Percentiles rank a stretch among this genome's conserved stretches.
These are phyloP conservation scores for Notarius lentiginosus DNA, from an alignment of 2,113 vertebrate genomes.

Conservation along the genomic window DNA sequence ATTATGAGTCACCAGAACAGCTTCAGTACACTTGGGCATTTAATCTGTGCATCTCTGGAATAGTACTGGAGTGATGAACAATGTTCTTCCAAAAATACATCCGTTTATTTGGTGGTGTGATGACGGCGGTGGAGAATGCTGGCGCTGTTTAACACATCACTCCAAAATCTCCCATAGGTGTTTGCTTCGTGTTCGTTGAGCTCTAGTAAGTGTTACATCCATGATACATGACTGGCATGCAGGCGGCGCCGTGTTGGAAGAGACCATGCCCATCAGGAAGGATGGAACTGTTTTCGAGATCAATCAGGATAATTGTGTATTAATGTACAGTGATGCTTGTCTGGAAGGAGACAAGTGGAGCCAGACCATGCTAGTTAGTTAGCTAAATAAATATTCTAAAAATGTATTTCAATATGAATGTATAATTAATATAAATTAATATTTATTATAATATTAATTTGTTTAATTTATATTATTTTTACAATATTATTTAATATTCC, in stretches of 20 bases:
- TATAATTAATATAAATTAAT: too few relatives aligned
- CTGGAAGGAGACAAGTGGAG: neutral
- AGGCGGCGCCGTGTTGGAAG: neutral
- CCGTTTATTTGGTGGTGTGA: too few relatives aligned
- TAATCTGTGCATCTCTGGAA: too few relatives aligned
- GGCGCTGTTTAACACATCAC: neutral
- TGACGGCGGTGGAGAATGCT: too few relatives aligned
- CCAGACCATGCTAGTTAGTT: neutral
- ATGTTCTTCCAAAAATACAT: neutral
- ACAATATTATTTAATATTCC: too few relatives aligned
- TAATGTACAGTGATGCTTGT: neutral
- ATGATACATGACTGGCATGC: too few relatives aligned
- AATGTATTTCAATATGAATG: too few relatives aligned
- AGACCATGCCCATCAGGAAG: neutral
- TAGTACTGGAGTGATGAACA: neutral
- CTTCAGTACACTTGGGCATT: neutral
- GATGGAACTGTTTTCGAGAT: neutral
- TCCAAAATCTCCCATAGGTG: neutral
- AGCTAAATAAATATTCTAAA: neutral
- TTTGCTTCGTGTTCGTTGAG: neutral
- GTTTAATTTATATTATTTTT: too few relatives aligned
- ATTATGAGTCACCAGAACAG: neutral
- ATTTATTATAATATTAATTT: too few relatives aligned
- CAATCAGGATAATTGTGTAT: neutral
- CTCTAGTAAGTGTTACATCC: neutral